Base-by-base conservation (phyloP, 2,888 invertebrate genomes). In the Thecophora atra region DNA sequence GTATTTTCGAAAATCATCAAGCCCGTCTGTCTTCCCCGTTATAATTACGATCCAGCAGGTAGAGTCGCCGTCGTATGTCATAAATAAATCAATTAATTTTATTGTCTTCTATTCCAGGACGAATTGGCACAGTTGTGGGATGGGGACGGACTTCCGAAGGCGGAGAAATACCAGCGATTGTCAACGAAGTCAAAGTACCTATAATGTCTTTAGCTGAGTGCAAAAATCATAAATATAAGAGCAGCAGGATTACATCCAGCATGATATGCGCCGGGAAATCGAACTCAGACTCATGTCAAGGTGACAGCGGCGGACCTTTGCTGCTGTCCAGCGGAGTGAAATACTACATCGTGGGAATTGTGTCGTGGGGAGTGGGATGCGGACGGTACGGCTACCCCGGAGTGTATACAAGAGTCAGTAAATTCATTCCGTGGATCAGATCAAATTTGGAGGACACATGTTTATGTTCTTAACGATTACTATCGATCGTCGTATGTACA, bases 241-340 rank as follows among this genome's bases (percentile, higher is more conserved):
- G 94, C 0, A 91, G 92, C 17, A 89, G 95, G 78, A 95, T 95
- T 77, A 95, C 94, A 11, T 88, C 90, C 71, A 94, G 94, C 81
- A 95, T 95, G 95, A 83, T 95, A 72, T 96, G 95, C 83, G 95
- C 95, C 11, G 95, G 95, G 17, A 90, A 91, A 75, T 93, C 93
- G 3, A 90, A 90, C 7, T 92, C 93, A 81, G 95, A 96, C 86
- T 95, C 95, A 0, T 96, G 95, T 80, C 95, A 95, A 86, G 95
- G 95, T 0, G 95, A 95, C 84, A 94, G 94, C 78, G 95, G 95
- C 19, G 95, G 95, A 0, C 95, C 95, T 0, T 87, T 95, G 58
- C 87, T 95, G 0, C 87, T 95, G 4, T 91, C 92, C 75, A 91
- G 90, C 77, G 93, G 92, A 44, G 92, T 93, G 73, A 93, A 91